Conservation (phyloP, 2,113 vertebrate species). For the Leucosticte australis region DNA sequence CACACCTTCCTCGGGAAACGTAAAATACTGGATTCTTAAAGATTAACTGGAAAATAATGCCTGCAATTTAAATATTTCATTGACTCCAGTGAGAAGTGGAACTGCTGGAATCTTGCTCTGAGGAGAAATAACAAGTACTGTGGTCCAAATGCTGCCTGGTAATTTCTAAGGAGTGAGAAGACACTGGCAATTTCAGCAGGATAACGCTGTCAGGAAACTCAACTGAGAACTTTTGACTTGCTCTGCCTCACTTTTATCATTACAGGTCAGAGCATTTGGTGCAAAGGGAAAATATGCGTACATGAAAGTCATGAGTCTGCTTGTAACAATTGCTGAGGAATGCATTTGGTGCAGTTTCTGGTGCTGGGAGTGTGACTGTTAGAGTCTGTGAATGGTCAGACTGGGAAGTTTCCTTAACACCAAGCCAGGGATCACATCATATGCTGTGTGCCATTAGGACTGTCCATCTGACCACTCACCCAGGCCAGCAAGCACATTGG, state of each 20-base stretch:
- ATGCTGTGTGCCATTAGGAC: neutral
- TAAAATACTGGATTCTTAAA: neutral
- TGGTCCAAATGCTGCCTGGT: neutral
- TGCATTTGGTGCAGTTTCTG: neutral
- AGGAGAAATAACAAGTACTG: neutral
- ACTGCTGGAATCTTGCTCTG: neutral
- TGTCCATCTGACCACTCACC: neutral
- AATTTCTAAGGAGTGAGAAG: neutral
- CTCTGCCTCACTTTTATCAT: neutral
- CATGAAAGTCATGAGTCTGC: neutral
- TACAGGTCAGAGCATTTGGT: neutral
- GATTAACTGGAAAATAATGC: neutral
- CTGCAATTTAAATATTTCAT: neutral
- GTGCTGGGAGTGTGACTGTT: neutral
- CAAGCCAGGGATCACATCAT: neutral
- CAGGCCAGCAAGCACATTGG: neutral
- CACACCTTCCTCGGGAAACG: neutral
- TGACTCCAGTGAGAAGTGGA: neutral
- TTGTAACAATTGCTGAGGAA: neutral
- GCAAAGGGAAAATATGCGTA: neutral
- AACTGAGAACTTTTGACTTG: accelerated
- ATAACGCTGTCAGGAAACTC: neutral
- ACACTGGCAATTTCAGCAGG: neutral
- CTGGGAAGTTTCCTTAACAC: neutral
- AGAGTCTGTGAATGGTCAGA: neutral